Evolutionary conservation across 2,113 vertebrate species (phyloP).

Genomic region (Misgurnus anguillicaudatus): DNA sequence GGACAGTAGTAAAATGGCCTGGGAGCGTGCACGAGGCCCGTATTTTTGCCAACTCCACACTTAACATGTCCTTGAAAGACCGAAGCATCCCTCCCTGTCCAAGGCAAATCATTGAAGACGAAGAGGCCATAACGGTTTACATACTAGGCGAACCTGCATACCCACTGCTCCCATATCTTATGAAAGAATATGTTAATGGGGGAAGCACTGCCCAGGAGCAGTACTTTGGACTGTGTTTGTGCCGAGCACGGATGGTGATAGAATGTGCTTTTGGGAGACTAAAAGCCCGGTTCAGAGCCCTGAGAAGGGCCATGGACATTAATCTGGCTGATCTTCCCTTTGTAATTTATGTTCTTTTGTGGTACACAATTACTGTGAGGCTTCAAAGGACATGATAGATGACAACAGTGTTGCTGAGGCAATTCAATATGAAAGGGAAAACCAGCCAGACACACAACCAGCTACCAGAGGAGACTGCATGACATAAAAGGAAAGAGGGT

Average conservation of each 20-base stretch:
- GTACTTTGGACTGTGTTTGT: slow-evolving; percentile 37
- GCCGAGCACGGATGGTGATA: slow-evolving; percentile 21
- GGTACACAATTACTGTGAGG: slow-evolving; percentile 46
- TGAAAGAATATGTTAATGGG: slow-evolving; percentile 33
- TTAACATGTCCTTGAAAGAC: slow-evolving; percentile 7
- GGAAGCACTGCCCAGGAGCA: slow-evolving; percentile 14
- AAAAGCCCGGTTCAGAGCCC: slow-evolving; percentile 38
- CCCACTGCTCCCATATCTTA: slow-evolving; percentile 28
- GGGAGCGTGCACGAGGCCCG: background rate
- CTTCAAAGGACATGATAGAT: slow-evolving; percentile 19
- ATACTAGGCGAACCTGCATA: slow-evolving; percentile 40
- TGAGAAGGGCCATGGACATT: slow-evolving; percentile 46
- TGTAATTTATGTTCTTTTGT: slow-evolving; percentile 49
- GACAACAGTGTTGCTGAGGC: slow-evolving; percentile 18
- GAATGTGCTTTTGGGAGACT: slow-evolving; percentile 38
- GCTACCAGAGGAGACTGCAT: background rate
- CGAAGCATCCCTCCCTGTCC: slow-evolving; percentile 23
- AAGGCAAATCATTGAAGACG: background rate
- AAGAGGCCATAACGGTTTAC: slow-evolving; percentile 30
- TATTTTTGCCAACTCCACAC: slow-evolving; percentile 24
- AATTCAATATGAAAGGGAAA: slow-evolving; percentile 2
- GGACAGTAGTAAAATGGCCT: slow-evolving; percentile 47
- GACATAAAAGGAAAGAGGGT: slow-evolving; percentile 13
- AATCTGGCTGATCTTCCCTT: slow-evolving; percentile 42
- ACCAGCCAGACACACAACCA: background rate